These are phyloP conservation scores for Dascyllus trimaculatus DNA, from an alignment of 2,113 vertebrate species.

Conservation along the genomic window DNA sequence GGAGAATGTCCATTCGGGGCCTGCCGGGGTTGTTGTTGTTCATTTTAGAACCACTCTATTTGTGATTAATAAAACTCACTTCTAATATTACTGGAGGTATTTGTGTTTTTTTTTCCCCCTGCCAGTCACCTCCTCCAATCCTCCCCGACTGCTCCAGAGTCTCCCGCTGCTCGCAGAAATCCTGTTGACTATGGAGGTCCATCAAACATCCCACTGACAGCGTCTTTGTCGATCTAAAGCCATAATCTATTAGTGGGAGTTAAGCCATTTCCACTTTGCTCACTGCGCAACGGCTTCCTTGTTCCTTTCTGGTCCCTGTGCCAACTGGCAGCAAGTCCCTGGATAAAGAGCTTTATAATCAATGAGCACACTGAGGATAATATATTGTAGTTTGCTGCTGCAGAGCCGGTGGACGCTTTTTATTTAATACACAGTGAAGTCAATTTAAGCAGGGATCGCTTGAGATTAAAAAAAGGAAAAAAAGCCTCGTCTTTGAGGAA, in stretches of 20 bases:
- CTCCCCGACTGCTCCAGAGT: slow-evolving; percentile 2
- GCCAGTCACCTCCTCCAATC: slow-evolving; percentile 16
- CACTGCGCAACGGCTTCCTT: slow-evolving; percentile 52
- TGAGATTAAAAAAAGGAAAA: background rate
- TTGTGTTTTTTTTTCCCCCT: slow-evolving; percentile 11
- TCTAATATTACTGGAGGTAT: slow-evolving; percentile 60
- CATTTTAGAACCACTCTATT: slow-evolving; percentile 80
- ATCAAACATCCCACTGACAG: slow-evolving; percentile 47
- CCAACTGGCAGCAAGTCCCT: slow-evolving; percentile 62
- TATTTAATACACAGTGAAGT: slow-evolving; percentile 45
- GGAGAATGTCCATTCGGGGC: slow-evolving; percentile 65
- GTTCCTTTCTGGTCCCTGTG: slow-evolving; percentile 37
- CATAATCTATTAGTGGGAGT: slow-evolving; percentile 60
- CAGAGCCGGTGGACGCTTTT: slow-evolving; percentile 31
- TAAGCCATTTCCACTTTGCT: slow-evolving; percentile 57
- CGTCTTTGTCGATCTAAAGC: slow-evolving; percentile 59
- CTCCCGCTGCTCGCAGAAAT: slow-evolving; percentile 35
- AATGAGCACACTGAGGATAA: slow-evolving; percentile 48
- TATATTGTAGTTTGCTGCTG: slow-evolving; percentile 41
- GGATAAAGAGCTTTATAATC: slow-evolving; percentile 58
- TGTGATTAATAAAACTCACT: slow-evolving; percentile 87
- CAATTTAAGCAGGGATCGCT: slow-evolving; percentile 1
- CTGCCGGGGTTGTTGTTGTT: slow-evolving; percentile 67
- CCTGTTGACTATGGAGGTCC: slow-evolving; percentile 43
- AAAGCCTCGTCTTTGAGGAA: background rate